Evolutionary conservation across 23 tunicate species (phyloP).

Genomic region (Pegea sp.): DNA sequence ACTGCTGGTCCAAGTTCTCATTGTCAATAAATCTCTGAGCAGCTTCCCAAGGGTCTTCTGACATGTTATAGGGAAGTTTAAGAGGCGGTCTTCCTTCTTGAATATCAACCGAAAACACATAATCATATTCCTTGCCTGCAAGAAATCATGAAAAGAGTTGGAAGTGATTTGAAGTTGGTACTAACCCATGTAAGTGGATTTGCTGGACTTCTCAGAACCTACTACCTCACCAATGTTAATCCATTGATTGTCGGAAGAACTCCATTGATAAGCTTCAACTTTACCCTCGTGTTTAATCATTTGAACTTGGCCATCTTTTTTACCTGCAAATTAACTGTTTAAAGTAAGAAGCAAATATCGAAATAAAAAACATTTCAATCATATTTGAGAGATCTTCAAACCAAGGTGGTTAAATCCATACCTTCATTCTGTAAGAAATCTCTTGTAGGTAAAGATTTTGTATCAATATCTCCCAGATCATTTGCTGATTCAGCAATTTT

Average conservation of each 20-base stretch:
- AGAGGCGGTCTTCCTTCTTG: slow-evolving; percentile 71
- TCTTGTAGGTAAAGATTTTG: slow-evolving; percentile 9
- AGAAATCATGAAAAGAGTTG: neutral
- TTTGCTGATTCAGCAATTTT: slow-evolving; percentile 8
- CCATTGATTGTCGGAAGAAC: slow-evolving; percentile 35
- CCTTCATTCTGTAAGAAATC: slow-evolving; percentile 24
- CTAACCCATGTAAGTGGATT: too few species aligned
- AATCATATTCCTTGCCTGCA: slow-evolving; percentile 77
- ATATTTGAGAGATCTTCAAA: neutral
- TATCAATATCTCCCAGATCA: slow-evolving; percentile 31
- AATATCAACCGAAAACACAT: slow-evolving; percentile 65
- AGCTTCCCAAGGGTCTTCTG: slow-evolving; percentile 83
- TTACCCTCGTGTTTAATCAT: slow-evolving; percentile 26
- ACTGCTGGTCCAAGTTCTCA: slow-evolving; percentile 33
- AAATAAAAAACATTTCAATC: neutral
- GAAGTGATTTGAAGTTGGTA: too few species aligned
- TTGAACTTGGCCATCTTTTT: slow-evolving; percentile 68
- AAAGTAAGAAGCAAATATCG: neutral
- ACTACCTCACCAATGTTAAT: slow-evolving; percentile 69
- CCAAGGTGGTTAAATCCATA: neutral
- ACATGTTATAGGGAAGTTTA: slow-evolving; percentile 64
- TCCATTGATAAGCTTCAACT: slow-evolving; percentile 83
- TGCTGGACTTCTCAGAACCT: slow-evolving; percentile 16
- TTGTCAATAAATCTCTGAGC: slow-evolving; percentile 79
- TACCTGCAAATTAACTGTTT: slow-evolving; percentile 24